A percentile compares a stretch with the other conserved stretches of the same genome.
Evolutionary conservation across 2,113 vertebrate genomes (phyloP).

Genomic region (Nothoprocta perdicaria): DNA sequence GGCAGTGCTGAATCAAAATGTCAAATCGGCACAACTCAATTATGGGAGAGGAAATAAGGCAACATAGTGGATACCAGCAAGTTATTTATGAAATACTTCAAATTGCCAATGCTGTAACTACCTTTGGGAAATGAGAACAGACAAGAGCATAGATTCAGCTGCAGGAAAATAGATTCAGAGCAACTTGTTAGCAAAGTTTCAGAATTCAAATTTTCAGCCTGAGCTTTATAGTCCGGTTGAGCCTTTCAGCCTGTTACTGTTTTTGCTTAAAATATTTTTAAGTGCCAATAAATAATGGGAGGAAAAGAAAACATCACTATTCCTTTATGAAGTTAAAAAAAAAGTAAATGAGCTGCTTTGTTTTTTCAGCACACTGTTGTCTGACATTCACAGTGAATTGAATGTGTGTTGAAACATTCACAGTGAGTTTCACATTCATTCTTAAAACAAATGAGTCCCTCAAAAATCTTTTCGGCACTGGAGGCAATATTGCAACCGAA

Average conservation of each 20-base stretch:
- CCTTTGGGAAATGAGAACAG: conserved; percentile 29
- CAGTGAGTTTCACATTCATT: not conserved
- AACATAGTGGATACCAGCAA: conserved; percentile 17
- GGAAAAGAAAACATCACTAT: not conserved
- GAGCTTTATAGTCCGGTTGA: not conserved
- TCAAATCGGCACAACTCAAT: conserved; percentile 43
- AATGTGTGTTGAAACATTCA: no score
- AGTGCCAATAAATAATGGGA: not conserved
- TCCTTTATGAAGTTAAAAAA: not conserved
- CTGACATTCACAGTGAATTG: not conserved
- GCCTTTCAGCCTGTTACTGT: not conserved
- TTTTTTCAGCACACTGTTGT: not conserved
- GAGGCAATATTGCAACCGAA: not conserved
- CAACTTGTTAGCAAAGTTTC: conserved; percentile 21
- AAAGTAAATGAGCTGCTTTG: not conserved
- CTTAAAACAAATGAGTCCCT: not conserved
- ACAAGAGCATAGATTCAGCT: conserved; percentile 4
- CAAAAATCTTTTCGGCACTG: not conserved
- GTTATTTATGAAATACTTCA: conserved; percentile 42
- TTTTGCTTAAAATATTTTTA: not conserved
- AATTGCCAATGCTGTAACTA: not conserved
- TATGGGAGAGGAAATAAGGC: conserved; percentile 50
- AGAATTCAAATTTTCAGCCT: not conserved
- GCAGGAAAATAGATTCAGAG: conserved; percentile 3
- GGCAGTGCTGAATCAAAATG: conserved; percentile 25